Evolutionary conservation across 2,797 vertebrate species (phyloP).

Genomic region (Ctenochaetus hawaiiensis): DNA sequence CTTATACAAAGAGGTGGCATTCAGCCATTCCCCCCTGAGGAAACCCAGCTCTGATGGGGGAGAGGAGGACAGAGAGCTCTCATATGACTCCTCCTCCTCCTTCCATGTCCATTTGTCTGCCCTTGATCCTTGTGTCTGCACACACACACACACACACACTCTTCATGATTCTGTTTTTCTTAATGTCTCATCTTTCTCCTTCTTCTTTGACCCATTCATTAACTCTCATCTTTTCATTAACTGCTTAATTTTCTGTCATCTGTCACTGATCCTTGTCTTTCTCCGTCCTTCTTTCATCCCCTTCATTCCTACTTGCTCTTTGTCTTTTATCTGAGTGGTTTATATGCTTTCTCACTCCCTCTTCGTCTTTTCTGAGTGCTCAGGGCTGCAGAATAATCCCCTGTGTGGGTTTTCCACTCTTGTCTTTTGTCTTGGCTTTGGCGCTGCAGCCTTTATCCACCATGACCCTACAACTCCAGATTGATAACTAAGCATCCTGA

Average conservation of each 20-base stretch:
- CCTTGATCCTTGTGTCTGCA: constrained; percentile 39
- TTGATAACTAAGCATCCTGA: constrained; percentile 19
- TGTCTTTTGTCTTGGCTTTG: constrained; percentile 58
- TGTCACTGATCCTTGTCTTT: neutral
- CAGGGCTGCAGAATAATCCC: constrained; percentile 69
- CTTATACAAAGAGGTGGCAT: constrained; percentile 67
- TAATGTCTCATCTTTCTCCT: constrained; percentile 20
- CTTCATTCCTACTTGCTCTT: neutral
- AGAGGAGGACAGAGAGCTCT: constrained; percentile 31
- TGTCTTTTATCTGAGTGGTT: constrained; percentile 29
- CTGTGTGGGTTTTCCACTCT: constrained; percentile 61
- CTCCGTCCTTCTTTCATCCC: neutral
- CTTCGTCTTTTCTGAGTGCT: constrained; percentile 52
- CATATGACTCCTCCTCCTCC: constrained; percentile 39
- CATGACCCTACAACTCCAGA: constrained; percentile 34
- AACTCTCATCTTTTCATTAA: constrained; percentile 22
- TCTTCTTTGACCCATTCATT: constrained; percentile 8
- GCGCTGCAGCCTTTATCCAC: constrained; percentile 41
- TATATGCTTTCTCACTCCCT: constrained; percentile 22
- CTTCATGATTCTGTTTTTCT: constrained; percentile 3
- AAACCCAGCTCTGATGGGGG: constrained; percentile 40
- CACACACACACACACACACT: constrained; percentile 12
- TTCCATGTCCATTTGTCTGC: constrained; percentile 31
- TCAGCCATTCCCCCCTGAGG: constrained; percentile 42
- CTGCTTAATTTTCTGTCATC: constrained; percentile 9